Evolutionary conservation across 2,113 vertebrate genomes (phyloP).

Genomic region (Camarhynchus parvulus): DNA sequence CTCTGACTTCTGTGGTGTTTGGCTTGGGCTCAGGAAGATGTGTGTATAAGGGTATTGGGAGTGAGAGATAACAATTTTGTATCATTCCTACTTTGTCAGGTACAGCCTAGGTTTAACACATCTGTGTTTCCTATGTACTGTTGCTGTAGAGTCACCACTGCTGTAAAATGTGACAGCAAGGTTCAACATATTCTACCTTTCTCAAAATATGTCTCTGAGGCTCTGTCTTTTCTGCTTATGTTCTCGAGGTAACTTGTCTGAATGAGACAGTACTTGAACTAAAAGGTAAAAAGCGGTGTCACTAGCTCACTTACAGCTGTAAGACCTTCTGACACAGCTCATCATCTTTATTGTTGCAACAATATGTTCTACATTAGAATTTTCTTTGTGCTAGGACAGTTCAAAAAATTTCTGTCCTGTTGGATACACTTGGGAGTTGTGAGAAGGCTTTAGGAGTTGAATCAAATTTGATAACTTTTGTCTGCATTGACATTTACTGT

Average conservation of each 20-base stretch:
- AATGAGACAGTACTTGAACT: not conserved
- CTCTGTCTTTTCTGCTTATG: not conserved
- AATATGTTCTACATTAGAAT: not conserved
- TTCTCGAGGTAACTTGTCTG: not conserved
- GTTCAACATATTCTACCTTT: not conserved
- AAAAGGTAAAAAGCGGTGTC: not conserved
- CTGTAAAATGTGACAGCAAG: not conserved
- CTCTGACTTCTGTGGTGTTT: not conserved
- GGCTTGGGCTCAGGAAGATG: not conserved
- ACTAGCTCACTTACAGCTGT: not conserved
- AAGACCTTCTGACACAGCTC: not conserved
- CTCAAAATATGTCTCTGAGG: not conserved
- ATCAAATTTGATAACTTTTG: not conserved
- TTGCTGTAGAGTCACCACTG: not conserved
- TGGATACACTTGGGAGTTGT: not conserved
- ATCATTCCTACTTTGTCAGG: not conserved
- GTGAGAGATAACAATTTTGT: not conserved
- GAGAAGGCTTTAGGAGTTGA: not conserved
- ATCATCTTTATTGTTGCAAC: not conserved
- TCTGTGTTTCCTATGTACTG: rapidly evolving
- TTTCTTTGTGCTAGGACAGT: not conserved
- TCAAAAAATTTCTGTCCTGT: not conserved
- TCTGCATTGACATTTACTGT: not conserved
- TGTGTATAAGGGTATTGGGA: not conserved
- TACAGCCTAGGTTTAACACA: not conserved